Evolutionary conservation across 2,888 invertebrate species (phyloP), one percentile per base, ranked within the genome.

Genomic region (Neoascia interrupta): DNA sequence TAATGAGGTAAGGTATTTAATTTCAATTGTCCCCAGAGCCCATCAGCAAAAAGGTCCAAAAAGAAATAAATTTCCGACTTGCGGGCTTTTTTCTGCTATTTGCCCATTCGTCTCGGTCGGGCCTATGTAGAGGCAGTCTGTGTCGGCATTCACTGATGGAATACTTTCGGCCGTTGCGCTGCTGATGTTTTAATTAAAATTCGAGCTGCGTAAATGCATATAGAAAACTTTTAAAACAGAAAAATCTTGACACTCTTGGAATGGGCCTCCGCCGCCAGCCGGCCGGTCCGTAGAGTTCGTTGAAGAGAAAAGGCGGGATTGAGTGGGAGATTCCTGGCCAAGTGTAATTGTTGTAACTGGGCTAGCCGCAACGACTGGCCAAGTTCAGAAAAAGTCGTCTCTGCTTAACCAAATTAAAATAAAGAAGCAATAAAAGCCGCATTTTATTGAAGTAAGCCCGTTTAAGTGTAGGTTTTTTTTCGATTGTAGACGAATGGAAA

Each of bases 261-360:
- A 66, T 18, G 28, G 51, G 21, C 26, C 36, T 56, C 31, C n/a
- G n/a, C n/a, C n/a, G n/a, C n/a, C n/a, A n/a, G n/a, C n/a, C n/a
- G n/a, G 36, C 47, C 36, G 19, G 21, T 21, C 23, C 10, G 31
- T 6, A 31, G n/a, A 31, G 31, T 31, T 31, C 31, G 31, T 6
- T 31, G 31, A 4, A 2, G 31, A 31, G 8, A 4, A n/a, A 31
- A 54, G 28, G 1, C n/a, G 11, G 36, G 39, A 45, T 53, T 47
- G 21, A 47, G 41, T 31, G 28, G 36, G 36, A 39, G 23, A 54
- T 47, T 61, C 61, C 26, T 41, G 49, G 49, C 18, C 47, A 54
- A 56, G 56, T 56, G 56, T 56, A 72, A 63, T 63, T 72, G n/a
- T n/a, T n/a, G 56, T 63, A 72, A 72, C 41, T 51, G 43, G 45